Conservation (phyloP, 2,113 vertebrate genomes). For the Macrotis lagotis region DNA sequence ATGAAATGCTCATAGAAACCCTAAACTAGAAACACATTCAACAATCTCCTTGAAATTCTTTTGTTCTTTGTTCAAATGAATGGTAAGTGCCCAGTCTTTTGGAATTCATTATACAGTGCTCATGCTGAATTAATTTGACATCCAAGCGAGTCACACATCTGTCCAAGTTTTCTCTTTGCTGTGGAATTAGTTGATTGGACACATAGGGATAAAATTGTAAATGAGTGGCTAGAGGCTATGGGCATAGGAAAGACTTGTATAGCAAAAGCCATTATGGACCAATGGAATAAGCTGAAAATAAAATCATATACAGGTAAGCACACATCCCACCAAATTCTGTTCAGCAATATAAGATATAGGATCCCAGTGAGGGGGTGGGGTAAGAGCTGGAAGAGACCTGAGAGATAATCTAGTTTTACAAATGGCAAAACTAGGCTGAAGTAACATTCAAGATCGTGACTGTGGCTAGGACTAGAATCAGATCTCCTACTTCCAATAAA, state of each 20-base stretch:
- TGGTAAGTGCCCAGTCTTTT: background rate
- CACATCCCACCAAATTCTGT: background rate
- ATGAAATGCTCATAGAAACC: background rate
- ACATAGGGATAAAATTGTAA: fast-evolving
- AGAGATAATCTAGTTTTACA: background rate
- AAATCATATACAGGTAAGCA: background rate
- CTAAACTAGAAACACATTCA: background rate
- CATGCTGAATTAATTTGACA: background rate
- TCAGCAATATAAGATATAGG: background rate
- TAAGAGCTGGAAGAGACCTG: background rate
- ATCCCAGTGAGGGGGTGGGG: no score
- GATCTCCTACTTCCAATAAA: background rate
- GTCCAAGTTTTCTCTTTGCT: background rate
- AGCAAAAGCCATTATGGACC: background rate
- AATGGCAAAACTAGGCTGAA: background rate
- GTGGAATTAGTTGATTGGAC: background rate
- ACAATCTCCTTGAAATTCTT: background rate
- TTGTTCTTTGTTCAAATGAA: background rate
- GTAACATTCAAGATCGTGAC: background rate
- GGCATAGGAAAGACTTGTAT: background rate
- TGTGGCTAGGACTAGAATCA: background rate
- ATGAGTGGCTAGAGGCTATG: background rate
- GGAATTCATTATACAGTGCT: background rate
- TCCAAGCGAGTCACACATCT: background rate
- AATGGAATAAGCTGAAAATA: background rate